Evolutionary conservation across 2,888 invertebrate genomes (phyloP), one percentile per base, ranked within the genome.

Genomic region (Platerodrilus igneus): DNA sequence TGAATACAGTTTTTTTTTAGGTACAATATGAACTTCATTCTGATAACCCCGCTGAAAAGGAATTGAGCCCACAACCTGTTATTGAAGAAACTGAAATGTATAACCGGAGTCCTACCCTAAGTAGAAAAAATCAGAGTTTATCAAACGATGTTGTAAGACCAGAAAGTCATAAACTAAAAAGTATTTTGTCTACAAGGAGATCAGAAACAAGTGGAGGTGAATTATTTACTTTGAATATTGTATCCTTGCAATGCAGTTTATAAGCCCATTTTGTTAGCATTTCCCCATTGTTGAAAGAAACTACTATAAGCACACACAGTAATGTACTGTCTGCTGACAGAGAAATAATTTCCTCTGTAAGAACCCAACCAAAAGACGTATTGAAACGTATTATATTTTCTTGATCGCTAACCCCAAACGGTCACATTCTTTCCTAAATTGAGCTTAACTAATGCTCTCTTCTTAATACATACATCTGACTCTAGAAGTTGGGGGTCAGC

Each of bases 131-230:
- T 44, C 58, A 57, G 44, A 51, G 56, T 50, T 52, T 58, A 49
- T 57, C 60, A 23, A 66, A 65, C 58, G 58, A 57, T 50, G 51
- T 57, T 51, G 38, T 63, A 39, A 59, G 49, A 31, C 39, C 56
- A 21, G 53, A 57, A 36, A 64, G 60, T 59, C 63, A 66, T 44
- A 67, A 67, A 46, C 67, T 67, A 26, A 64, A 66, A 47, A 62
- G 67, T 47, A 67, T 67, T 41, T 55, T 67, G 48, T 63, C 66
- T 38, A 65, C 67, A 48, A 55, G 66, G 39, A 53, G 63, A 36
- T 62, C 60, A 9, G 64, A 65, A 27, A 63, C 64, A 48, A 61
- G 65, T 18, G 55, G 64, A 60, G 64, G 66, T 66, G 55, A 18
- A 8, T 16, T 3, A 31, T 25, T 5, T 19, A 32, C 4, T 17